These are phyloP conservation scores for Chiloscyllium punctatum DNA, from an alignment of 2,797 vertebrate genomes.

Conservation along the genomic window DNA sequence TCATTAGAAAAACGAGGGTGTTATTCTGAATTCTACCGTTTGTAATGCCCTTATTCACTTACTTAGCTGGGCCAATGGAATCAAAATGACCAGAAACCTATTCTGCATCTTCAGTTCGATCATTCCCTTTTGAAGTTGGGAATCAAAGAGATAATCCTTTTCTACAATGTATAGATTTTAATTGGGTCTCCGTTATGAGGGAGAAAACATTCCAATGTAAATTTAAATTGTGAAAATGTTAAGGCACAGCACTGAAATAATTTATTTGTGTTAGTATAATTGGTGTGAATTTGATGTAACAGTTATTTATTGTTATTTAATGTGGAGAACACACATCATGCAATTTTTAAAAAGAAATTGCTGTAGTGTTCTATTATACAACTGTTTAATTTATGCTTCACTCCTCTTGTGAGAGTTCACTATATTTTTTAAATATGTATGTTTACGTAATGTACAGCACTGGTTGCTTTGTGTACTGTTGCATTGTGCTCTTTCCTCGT, in stretches of 20 bases:
- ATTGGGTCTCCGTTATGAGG: slow-evolving; percentile 38
- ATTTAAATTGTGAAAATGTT: slow-evolving; percentile 47
- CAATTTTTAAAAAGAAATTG: slow-evolving; percentile 73
- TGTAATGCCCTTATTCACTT: background rate
- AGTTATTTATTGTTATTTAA: slow-evolving; percentile 88
- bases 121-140: background rate
- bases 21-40: background rate
- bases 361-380: slow-evolving; percentile 64
- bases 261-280: slow-evolving; percentile 98
- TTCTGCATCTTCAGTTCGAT: background rate
- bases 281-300: slow-evolving; percentile 81
- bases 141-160: background rate
- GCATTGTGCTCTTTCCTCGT: background rate
- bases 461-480: slow-evolving; percentile 53
- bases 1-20: background rate
- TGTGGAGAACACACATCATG: slow-evolving; percentile 41
- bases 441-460: slow-evolving; percentile 63
- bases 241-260: slow-evolving; percentile 88
- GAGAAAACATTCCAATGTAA: slow-evolving; percentile 49
- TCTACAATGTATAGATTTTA: slow-evolving; percentile 2
- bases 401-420: slow-evolving; percentile 58
- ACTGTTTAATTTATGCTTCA: slow-evolving; percentile 63
- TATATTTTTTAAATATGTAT: slow-evolving; percentile 49
- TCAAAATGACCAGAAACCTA: background rate
- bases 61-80: background rate